Evolutionary conservation across 1,140 invertebrate species (phyloP).

Genomic region (Formica exsecta): DNA sequence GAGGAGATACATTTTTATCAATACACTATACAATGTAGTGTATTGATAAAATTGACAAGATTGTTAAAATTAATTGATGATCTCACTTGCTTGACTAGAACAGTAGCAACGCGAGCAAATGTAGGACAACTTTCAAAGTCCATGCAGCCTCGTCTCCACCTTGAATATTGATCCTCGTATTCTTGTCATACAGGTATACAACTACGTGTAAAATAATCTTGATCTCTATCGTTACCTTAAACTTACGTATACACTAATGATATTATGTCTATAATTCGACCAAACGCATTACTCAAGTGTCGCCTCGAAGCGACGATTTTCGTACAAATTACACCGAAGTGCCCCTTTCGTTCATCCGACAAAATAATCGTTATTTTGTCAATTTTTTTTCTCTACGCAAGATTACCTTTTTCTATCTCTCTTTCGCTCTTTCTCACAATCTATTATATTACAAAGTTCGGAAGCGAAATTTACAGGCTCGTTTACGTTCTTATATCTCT

Average conservation of each 20-base stretch:
- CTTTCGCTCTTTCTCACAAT: constrained; percentile 11
- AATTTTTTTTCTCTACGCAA: constrained; percentile 23
- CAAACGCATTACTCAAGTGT: constrained; percentile 52
- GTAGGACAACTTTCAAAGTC: constrained; percentile 60
- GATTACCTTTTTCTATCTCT: constrained; percentile 17
- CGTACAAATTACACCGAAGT: constrained; percentile 61
- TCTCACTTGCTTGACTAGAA: constrained; percentile 61
- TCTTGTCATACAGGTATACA: constrained; percentile 53
- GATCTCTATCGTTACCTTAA: constrained; percentile 69
- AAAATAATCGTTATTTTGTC: constrained; percentile 27
- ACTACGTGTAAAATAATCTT: constrained; percentile 73
- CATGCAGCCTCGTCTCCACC: constrained; percentile 52
- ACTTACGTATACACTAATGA: constrained; percentile 62
- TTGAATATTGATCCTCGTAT: constrained; percentile 65
- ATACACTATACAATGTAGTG: not conserved
- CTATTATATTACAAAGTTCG: constrained; percentile 69
- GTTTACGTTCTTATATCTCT: constrained; percentile 43
- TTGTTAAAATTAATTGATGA: constrained; percentile 6
- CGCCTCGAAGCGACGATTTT: constrained; percentile 29
- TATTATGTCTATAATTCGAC: constrained; percentile 75
- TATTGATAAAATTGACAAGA: constrained; percentile 11
- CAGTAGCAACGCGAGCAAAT: constrained; percentile 47
- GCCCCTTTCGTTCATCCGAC: constrained; percentile 7
- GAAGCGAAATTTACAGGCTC: constrained; percentile 69
- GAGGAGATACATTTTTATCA: not conserved